phyloP scores from a whole-genome alignment of 2,113 vertebrate genomes.

The Phoenicopterus ruber region DNA sequence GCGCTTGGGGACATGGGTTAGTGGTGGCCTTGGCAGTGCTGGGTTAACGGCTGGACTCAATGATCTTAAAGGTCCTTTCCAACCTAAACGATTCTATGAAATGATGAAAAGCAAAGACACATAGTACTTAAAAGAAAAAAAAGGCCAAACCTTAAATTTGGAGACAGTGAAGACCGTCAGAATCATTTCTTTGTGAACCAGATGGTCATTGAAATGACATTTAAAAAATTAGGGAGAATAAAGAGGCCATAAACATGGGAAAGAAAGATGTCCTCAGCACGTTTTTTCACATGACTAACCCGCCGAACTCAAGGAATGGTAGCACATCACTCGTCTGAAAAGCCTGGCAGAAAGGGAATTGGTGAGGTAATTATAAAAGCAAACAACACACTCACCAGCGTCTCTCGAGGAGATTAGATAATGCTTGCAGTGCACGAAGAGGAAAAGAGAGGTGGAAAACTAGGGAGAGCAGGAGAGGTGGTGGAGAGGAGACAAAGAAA shows the following conservation, averaged over 20 bases:
- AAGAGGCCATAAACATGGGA: background rate
- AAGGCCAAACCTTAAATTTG: background rate
- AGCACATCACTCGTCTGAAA: background rate
- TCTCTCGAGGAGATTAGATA: background rate
- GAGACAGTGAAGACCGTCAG: background rate
- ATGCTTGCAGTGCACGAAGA: background rate
- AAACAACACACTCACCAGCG: background rate
- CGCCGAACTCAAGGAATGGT: background rate
- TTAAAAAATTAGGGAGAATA: background rate
- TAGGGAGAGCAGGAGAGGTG: background rate
- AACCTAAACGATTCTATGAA: background rate
- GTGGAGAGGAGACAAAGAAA: background rate
- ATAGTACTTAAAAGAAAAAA: background rate
- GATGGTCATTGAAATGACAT: fast-evolving
- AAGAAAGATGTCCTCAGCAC: background rate
- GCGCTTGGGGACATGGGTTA: too few species aligned
- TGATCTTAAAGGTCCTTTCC: too few species aligned
- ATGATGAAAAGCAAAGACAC: background rate
- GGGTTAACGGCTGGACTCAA: too few species aligned
- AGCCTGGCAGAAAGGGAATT: background rate
- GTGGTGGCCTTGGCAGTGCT: too few species aligned
- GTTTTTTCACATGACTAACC: background rate
- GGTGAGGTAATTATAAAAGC: background rate
- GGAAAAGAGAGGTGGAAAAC: background rate
- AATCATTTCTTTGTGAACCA: background rate